Percentiles rank a stretch among this genome's conserved stretches.
Evolutionary conservation across 2,888 invertebrate genomes (phyloP).

Genomic region (Agrenia bidenticulata): DNA sequence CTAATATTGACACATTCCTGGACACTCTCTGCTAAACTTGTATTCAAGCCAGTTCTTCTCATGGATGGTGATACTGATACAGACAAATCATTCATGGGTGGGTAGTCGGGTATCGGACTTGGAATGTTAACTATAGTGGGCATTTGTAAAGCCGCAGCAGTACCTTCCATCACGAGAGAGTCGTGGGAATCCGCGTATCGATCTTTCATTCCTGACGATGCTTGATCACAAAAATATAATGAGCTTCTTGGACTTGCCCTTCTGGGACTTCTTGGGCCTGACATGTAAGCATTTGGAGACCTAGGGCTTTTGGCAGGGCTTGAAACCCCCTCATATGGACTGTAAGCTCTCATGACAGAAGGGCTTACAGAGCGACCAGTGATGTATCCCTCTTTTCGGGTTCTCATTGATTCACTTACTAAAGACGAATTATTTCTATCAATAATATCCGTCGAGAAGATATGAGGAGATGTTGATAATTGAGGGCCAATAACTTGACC

Average conservation of each 20-base stretch:
- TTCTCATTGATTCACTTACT: conserved; percentile 57
- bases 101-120: conserved; percentile 47
- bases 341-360: conserved; percentile 39
- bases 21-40: conserved; percentile 27
- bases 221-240: conserved; percentile 37
- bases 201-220: conserved; percentile 29
- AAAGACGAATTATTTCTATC: background rate
- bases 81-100: conserved; percentile 47
- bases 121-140: conserved; percentile 38
- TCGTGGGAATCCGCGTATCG: conserved; percentile 35
- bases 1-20: conserved; percentile 46
- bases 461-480: conserved; percentile 73
- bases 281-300: conserved; percentile 39
- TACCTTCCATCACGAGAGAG: conserved; percentile 24
- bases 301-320: conserved; percentile 63
- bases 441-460: conserved; percentile 54
- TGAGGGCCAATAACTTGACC: conserved; percentile 52
- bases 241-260: conserved; percentile 42
- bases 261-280: conserved; percentile 37
- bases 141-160: conserved; percentile 33
- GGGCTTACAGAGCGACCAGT: conserved; percentile 54
- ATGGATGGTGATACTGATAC: conserved; percentile 24
- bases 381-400: conserved; percentile 66
- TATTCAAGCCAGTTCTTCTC: conserved; percentile 24
- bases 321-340: conserved; percentile 43